Base-by-base conservation (phyloP, 92 coral and sea anemone genomes). In the Porites evermanni region DNA sequence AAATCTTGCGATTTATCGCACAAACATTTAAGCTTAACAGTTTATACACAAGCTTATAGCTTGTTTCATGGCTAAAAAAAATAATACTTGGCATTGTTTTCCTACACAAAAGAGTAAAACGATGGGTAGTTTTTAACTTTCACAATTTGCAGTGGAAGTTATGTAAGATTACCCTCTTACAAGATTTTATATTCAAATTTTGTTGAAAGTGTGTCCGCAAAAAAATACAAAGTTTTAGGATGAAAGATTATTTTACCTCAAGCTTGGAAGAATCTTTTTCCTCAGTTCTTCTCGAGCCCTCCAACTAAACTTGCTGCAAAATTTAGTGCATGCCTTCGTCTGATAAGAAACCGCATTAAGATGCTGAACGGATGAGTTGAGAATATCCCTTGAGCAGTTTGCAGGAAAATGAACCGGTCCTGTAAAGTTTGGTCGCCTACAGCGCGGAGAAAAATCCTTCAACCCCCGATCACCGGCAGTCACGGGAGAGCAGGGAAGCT, bases 301-400 rank as follows among this genome's bases (percentile, higher is more conserved):
- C 84, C 80, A 70, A 47, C 79, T 78, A 53, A 90, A 84, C 84
- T 72, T 85, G 85, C 93, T 93, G 77, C 90, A 88, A 26, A 67
- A 84, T 53, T 81, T 72, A 18, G 56, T 81, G 29, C 70, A 82
- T 8, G 95, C 67, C 70, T 83, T 95, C 20, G 98, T 88, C 75
- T 86, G 88, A 53, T 88, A 92, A 0, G 95, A 91, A 56, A 97
- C 99, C 1, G 97, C 98, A 67, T 91, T 91, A 64, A 97, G 79
- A 66, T 97, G 99, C 69, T 90, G 90, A 12, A 94, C 99, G 0
- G 99, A 95, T 8, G 95, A 91, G 74, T 87, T 86, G 29, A 90
- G 87, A 1, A 90, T 83, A 67, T 95, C 93, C 60, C 96, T 83
- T n/a, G 98, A 80, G 60, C 51, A 74, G 60, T 74, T 77, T 50